Evolutionary conservation across 2,888 invertebrate species (phyloP).

Genomic region (Aphodius granarius): DNA sequence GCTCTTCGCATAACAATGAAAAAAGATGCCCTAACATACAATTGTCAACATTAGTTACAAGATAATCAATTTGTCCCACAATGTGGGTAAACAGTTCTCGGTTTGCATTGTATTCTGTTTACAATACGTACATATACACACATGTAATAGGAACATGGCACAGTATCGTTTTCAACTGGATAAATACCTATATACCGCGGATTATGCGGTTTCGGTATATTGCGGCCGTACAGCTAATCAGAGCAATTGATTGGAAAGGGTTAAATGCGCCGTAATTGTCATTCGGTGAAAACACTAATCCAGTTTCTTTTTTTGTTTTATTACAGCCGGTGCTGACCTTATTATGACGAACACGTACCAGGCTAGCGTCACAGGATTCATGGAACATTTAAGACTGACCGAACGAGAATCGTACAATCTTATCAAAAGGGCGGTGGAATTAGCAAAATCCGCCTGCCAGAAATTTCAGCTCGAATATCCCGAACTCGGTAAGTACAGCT

Average conservation of each 20-base stretch:
- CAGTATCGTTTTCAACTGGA: not conserved
- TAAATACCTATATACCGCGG: too few relatives aligned
- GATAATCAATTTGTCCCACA: too few relatives aligned
- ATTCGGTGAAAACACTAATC: not conserved
- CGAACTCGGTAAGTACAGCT: conserved; percentile 49
- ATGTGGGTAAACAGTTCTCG: not conserved
- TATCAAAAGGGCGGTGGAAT: conserved; percentile 71
- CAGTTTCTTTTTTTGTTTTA: conserved; percentile 36
- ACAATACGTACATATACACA: too few relatives aligned
- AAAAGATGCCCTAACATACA: too few relatives aligned
- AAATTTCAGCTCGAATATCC: conserved; percentile 61
- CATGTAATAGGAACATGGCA: not conserved
- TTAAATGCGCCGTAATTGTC: not conserved
- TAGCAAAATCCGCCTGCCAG: conserved; percentile 73
- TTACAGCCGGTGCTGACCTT: conserved; percentile 80
- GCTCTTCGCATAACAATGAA: too few relatives aligned
- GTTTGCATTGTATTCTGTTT: too few relatives aligned
- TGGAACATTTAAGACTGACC: conserved; percentile 70
- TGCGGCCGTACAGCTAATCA: not conserved
- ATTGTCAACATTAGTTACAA: not conserved
- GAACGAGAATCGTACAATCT: conserved; percentile 69
- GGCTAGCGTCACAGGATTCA: conserved; percentile 77
- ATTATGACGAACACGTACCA: conserved; percentile 91
- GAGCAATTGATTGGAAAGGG: not conserved
- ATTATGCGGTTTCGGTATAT: not conserved